Evolutionary conservation across 2,113 vertebrate genomes (phyloP).

Genomic region (Mesitornis unicolor): DNA sequence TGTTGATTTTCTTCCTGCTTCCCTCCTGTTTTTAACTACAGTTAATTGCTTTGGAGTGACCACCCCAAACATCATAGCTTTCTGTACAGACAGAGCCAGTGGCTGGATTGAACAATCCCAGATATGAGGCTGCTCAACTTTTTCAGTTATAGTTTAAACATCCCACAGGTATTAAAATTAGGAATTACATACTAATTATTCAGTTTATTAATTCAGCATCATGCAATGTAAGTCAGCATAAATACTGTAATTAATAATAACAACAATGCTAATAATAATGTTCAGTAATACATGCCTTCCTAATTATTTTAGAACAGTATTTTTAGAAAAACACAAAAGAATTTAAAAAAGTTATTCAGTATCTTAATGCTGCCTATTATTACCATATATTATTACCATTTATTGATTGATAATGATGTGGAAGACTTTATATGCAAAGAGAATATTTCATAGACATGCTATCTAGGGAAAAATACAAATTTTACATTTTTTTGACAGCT

Average conservation of each 20-base stretch:
- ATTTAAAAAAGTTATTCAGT: not conserved
- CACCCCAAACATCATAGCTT: not conserved
- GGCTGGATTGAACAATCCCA: not conserved
- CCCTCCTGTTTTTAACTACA: not conserved
- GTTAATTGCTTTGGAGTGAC: not conserved
- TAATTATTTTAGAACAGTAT: not conserved
- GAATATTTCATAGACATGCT: not conserved
- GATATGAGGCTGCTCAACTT: not conserved
- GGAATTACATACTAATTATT: not conserved
- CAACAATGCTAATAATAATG: no score
- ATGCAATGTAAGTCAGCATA: not conserved
- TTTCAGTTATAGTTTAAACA: not conserved
- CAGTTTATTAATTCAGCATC: not conserved
- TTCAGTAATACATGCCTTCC: not conserved
- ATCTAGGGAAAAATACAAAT: not conserved
- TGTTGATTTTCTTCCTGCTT: not conserved
- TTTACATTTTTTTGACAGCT: not conserved
- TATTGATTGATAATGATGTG: not conserved
- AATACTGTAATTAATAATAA: not conserved
- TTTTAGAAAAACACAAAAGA: not conserved
- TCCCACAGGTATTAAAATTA: not conserved
- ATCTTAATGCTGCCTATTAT: not conserved
- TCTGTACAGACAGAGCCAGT: not conserved
- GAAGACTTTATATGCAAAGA: not conserved
- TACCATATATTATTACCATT: not conserved